Evolutionary conservation across 2,113 vertebrate species (phyloP), one percentile per base, ranked within the genome.

Genomic region (Bufo gargarizans): DNA sequence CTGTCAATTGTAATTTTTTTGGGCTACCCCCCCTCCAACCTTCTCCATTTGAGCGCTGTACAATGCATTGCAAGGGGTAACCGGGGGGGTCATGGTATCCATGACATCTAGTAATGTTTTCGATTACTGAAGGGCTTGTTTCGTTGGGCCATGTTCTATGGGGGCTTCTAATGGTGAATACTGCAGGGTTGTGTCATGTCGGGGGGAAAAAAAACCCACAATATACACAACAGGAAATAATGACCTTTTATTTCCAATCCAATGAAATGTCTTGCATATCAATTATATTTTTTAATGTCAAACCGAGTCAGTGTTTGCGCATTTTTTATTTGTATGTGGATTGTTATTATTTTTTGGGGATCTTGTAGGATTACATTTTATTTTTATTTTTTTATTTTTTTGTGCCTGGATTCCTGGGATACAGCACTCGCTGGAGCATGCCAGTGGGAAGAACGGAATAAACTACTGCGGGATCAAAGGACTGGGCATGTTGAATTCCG

Each of bases 261-360:
- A 82, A 74, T 88, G 67, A 88, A 71, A 82, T 87, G 77, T 87
- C 86, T 87, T 81, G 86, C 86, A 87, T 87, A 87, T 77, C 86
- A 87, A 87, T 87, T 87, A 87, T 87, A 87, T 87, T 79, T 87
- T 87, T 87, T 81, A 87, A 87, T 81, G 86, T 87, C 86, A 87
- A 87, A 81, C 63, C 7, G 4, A 5, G 22, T 49, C 22, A 33
- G 33, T 72, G 86, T n/a, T n/a, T 72, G 14, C 12, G 55, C 53
- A 11, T 33, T 9, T 53, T 65, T 61, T 8, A 56, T 76, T 1
- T 80, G 33, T 33, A 33, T 33, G 33, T 58, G 8, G n/a, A 8
- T 43, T 12, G 43, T 11, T 43, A 11, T 0, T 9, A 3, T 33
- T 71, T 13, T 71, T 71, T 71, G 12, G 33, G 1, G 9, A 59